Evolutionary conservation across 1,140 invertebrate genomes (phyloP).

Genomic region (Callitettix versicolor): DNA sequence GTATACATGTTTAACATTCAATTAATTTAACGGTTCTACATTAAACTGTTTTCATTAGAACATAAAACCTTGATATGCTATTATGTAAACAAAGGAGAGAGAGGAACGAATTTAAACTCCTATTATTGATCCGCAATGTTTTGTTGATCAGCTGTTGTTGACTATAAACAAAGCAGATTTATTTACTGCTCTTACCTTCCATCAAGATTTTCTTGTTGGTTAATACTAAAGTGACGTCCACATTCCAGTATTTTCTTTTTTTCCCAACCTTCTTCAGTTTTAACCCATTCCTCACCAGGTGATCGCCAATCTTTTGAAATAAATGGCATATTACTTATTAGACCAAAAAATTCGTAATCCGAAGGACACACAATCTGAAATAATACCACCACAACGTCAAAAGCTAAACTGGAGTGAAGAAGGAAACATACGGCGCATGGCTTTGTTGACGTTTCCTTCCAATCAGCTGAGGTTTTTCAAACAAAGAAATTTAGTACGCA

Average conservation of each 20-base stretch:
- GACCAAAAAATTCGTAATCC: too few relatives aligned
- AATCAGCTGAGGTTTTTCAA: constrained; percentile 34
- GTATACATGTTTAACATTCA: too few relatives aligned
- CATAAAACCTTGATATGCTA: too few relatives aligned
- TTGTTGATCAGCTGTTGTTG: constrained; percentile 15
- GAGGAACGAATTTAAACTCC: background rate
- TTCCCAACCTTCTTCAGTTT: constrained; percentile 93
- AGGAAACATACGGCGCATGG: constrained; percentile 33
- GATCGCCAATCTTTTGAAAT: constrained; percentile 88
- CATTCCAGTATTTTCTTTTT: constrained; percentile 86
- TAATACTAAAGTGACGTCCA: constrained; percentile 27
- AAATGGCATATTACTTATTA: constrained; percentile 89
- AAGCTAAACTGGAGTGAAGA: constrained; percentile 23
- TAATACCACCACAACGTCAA: too few relatives aligned
- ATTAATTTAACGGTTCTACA: too few relatives aligned
- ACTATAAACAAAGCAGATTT: constrained; percentile 15
- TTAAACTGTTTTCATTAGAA: too few relatives aligned
- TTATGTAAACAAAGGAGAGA: background rate
- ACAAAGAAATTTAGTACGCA: constrained; percentile 10
- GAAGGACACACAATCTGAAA: too few relatives aligned
- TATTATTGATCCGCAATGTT: constrained; percentile 13
- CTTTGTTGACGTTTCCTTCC: constrained; percentile 30
- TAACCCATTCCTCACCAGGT: constrained; percentile 95
- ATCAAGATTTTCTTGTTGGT: constrained; percentile 15
- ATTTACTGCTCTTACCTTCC: constrained; percentile 10